A percentile compares a stretch with the other conserved stretches of the same genome.
These are phyloP conservation scores for Habropoda laboriosa DNA, from an alignment of 1,140 invertebrate species.

Conservation along the genomic window DNA sequence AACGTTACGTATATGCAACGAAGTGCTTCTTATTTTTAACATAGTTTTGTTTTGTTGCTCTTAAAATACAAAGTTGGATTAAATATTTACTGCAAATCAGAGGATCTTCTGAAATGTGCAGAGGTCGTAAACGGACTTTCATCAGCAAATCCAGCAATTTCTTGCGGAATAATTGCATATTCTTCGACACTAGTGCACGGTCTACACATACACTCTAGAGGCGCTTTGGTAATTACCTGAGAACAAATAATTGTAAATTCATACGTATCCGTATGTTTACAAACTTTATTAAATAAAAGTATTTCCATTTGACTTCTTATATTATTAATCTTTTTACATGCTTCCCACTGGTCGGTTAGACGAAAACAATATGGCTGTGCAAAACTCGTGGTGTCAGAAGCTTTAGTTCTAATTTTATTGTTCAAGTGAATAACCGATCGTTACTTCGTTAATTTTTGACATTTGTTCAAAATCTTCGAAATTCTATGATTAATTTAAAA, in stretches of 20 bases:
- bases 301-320: neutral
- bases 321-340: slow-evolving; percentile 10
- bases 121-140: slow-evolving; percentile 86
- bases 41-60: neutral
- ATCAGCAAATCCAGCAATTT: slow-evolving; percentile 93
- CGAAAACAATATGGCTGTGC: slow-evolving; percentile 71
- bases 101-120: slow-evolving; percentile 87
- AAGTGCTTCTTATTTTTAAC: neutral
- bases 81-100: slow-evolving; percentile 52
- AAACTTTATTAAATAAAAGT: neutral
- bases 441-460: slow-evolving; percentile 1
- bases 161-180: slow-evolving; percentile 92
- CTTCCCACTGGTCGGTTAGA: slow-evolving; percentile 31
- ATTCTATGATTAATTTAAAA: neutral
- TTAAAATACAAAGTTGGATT: neutral
- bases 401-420: slow-evolving; percentile 28
- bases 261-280: neutral
- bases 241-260: slow-evolving; percentile 51
- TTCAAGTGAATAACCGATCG: neutral
- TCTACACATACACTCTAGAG: slow-evolving; percentile 95
- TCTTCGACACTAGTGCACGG: slow-evolving; percentile 95
- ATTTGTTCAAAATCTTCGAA: neutral
- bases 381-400: slow-evolving; percentile 62
- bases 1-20: neutral
- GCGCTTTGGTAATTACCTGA: slow-evolving; percentile 94